Conservation (phyloP, 2,888 invertebrate genomes). For the Caenorhabditis sp. region DNA sequence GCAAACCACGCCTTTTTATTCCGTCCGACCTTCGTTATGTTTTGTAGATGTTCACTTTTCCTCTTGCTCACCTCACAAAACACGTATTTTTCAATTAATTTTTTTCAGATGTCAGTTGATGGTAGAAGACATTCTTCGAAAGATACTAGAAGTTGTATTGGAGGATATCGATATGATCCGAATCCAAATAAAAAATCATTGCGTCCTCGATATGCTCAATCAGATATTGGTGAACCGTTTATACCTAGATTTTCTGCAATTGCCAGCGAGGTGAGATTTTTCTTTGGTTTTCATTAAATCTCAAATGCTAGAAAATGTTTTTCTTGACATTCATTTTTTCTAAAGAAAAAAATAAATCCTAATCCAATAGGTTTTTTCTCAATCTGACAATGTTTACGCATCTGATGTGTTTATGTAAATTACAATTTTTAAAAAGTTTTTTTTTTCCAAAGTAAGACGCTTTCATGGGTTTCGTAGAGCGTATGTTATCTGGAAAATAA, state of each 20-base stretch:
- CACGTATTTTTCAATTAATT: neutral
- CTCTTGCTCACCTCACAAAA: neutral
- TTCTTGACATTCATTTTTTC: neutral
- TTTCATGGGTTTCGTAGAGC: no score
- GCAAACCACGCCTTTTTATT: neutral
- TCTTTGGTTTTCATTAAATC: neutral
- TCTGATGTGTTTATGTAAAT: no score
- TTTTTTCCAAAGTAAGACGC: no score
- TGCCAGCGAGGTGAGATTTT: conserved; percentile 51
- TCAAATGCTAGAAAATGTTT: neutral
- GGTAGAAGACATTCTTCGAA: conserved; percentile 16
- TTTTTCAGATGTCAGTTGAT: neutral
- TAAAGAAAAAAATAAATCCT: no score
- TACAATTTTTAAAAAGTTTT: no score
- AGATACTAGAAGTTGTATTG: conserved; percentile 39
- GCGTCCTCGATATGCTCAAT: conserved; percentile 52
- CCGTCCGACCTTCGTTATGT: neutral
- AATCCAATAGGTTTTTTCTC: no score
- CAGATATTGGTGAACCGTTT: conserved; percentile 55
- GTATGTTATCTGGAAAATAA: no score
- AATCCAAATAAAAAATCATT: conserved; percentile 24
- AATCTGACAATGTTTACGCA: no score
- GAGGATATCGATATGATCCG: conserved; percentile 36
- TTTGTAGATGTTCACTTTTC: neutral
- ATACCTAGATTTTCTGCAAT: conserved; percentile 63